These are phyloP conservation scores for Ammodramus savannarum DNA, from an alignment of 2,113 vertebrate species.

Conservation along the genomic window DNA sequence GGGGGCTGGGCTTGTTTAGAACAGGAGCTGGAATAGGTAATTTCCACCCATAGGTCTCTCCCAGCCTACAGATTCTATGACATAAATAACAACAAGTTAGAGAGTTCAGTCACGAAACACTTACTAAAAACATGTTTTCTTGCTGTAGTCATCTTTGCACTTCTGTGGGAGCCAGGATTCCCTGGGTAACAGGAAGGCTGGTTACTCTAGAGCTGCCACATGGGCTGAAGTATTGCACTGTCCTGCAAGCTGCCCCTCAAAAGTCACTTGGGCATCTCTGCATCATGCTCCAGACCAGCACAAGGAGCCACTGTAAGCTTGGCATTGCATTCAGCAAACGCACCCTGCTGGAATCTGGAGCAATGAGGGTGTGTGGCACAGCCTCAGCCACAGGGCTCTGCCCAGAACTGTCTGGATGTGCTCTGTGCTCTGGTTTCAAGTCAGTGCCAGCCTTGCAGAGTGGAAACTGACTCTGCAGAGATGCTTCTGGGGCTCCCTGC, in stretches of 20 bases:
- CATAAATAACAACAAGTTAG: not conserved
- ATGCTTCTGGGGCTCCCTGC: not conserved
- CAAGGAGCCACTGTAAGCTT: not conserved
- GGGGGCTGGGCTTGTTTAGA: not conserved
- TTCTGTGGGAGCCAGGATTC: not conserved
- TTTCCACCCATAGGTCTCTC: not conserved
- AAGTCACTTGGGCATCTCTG: not conserved
- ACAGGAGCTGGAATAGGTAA: not conserved
- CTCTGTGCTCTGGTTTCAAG: accelerated
- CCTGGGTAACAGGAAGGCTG: not conserved
- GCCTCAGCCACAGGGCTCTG: not conserved
- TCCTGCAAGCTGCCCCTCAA: not conserved
- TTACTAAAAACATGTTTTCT: not conserved
- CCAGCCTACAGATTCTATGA: not conserved
- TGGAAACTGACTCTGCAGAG: not conserved
- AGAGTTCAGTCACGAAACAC: not conserved
- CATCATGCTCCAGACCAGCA: not conserved
- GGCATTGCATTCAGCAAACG: not conserved
- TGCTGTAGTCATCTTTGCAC: not conserved
- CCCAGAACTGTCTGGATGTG: not conserved
- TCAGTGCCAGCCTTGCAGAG: not conserved
- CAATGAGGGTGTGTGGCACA: not conserved
- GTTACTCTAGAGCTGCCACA: not conserved
- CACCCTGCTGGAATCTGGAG: not conserved
- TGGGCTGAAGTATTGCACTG: not conserved